These are phyloP conservation scores for Calephelis perditalis DNA, from an alignment of 2,888 invertebrate species.

Conservation along the genomic window DNA sequence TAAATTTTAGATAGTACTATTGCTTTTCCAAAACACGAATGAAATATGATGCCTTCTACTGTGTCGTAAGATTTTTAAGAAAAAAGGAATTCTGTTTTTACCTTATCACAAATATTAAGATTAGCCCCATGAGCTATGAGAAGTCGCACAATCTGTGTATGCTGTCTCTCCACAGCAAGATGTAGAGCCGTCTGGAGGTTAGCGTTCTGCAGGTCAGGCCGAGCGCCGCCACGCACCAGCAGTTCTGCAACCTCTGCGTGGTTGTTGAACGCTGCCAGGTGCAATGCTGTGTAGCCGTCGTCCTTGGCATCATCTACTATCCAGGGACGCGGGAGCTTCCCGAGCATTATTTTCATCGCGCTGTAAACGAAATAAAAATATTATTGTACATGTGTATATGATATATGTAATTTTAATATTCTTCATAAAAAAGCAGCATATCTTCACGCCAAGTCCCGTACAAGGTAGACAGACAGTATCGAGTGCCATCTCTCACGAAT, in stretches of 20 bases:
- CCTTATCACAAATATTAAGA: conserved; percentile 97
- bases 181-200: conserved; percentile 96
- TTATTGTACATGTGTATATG: not conserved
- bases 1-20: no score
- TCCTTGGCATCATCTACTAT: conserved; percentile 99
- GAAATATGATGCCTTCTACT: no score
- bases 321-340: conserved; percentile 96
- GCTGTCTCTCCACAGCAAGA: conserved; percentile 96
- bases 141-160: conserved; percentile 97
- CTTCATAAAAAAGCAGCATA: no score
- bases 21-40: no score
- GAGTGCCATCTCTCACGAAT: no score
- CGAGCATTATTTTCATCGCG: conserved; percentile 96
- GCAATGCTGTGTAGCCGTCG: conserved; percentile 97
- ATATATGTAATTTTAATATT: no score
- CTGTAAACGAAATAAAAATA: conserved; percentile 67
- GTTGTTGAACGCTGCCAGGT: conserved; percentile 96
- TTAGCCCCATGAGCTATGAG: conserved; percentile 95
- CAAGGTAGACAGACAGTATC: no score
- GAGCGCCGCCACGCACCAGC: conserved; percentile 92
- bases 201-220: conserved; percentile 97
- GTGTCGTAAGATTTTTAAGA: no score
- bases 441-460: no score
- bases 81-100: no score
- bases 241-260: conserved; percentile 97